Percentiles rank a stretch among this genome's conserved stretches.
phyloP scores from a whole-genome alignment of 2,113 vertebrate species.

The Chaetodon auriga region DNA sequence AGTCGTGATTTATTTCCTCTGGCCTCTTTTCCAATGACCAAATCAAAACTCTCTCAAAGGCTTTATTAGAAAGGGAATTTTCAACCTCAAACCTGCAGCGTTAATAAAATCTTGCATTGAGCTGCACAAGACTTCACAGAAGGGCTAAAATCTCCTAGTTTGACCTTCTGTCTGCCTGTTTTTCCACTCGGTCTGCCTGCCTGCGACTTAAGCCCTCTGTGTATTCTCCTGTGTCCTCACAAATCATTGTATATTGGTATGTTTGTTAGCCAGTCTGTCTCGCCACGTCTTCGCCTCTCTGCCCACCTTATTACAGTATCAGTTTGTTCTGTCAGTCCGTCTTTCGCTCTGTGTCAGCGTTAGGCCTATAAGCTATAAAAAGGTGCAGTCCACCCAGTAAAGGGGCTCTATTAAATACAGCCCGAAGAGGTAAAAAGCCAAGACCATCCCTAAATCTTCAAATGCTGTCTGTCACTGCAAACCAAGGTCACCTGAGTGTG shows the following conservation, averaged over 20 bases:
- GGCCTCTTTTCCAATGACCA: not conserved
- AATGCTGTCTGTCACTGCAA: slow-evolving; percentile 20
- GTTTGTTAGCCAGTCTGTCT: slow-evolving; percentile 17
- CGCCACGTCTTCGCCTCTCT: not conserved
- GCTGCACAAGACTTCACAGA: not conserved
- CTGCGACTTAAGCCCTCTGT: not conserved
- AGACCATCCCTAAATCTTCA: slow-evolving; percentile 50
- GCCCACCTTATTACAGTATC: slow-evolving; percentile 21
- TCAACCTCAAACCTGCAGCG: not conserved
- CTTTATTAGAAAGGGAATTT: slow-evolving; percentile 6
- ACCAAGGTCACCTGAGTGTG: slow-evolving; percentile 45
- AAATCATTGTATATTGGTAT: slow-evolving; percentile 8
- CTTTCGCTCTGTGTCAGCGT: slow-evolving; percentile 36
- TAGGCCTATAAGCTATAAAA: slow-evolving; percentile 57
- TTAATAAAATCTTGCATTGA: slow-evolving; percentile 1
- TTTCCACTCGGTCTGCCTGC: not conserved
- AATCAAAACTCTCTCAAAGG: slow-evolving; percentile 1
- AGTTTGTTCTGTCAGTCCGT: slow-evolving; percentile 38
- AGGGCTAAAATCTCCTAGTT: not conserved
- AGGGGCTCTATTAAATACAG: slow-evolving; percentile 49
- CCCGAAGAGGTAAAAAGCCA: slow-evolving; percentile 23
- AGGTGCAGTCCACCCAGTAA: slow-evolving; percentile 53
- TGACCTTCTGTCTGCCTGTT: slow-evolving; percentile 10
- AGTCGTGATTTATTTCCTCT: slow-evolving; percentile 16
- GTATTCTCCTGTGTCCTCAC: not conserved